Evolutionary conservation across 1,140 invertebrate genomes (phyloP), one percentile per base, ranked within the genome.

Genomic region (Drosophila orena): DNA sequence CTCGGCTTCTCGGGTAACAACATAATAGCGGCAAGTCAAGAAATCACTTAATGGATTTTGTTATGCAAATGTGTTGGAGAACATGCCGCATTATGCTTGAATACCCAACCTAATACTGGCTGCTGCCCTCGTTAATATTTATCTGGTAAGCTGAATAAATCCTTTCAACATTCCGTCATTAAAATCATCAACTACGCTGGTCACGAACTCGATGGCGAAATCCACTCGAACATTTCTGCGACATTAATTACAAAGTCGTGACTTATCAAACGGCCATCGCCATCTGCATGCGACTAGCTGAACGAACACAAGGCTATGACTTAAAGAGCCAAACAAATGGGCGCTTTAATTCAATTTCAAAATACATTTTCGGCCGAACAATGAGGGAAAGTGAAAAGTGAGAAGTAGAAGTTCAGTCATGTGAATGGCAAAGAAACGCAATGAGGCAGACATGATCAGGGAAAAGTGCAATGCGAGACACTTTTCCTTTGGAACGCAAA

Each of bases 181-280:
- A 22, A 73, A 71, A 61, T 40, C 68, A 75, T 65, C 53, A 66
- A 35, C 35, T 2, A 75, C 42, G n/a, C 72, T 44, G 34, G 59
- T 75, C 72, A 75, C 72, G 72, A 75, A 75, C 60, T 75, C 71
- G 49, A 75, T 75, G 65, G 44, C 56, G 61, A 52, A 75, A 75
- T 75, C 54, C 60, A 42, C 42, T 76, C 22, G 34, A 76, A 40
- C 27, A 58, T 66, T 70, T 70, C 44, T 53, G 35, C 47, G 59
- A 66, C 53, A 76, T 76, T 76, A 75, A 76, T 76, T 76, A 75
- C 59, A 43, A 15, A 65, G 55, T 52, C 70, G 72, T 75, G 72
- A 74, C 71, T 64, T 74, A 74, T 74, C 59, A 74, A 71, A 57
- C 22, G 27, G 3, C 42, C 37, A 40, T 35, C 42, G 52, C 22